These are phyloP conservation scores for Seriola rivoliana DNA, from an alignment of 2,113 vertebrate species.

Conservation along the genomic window DNA sequence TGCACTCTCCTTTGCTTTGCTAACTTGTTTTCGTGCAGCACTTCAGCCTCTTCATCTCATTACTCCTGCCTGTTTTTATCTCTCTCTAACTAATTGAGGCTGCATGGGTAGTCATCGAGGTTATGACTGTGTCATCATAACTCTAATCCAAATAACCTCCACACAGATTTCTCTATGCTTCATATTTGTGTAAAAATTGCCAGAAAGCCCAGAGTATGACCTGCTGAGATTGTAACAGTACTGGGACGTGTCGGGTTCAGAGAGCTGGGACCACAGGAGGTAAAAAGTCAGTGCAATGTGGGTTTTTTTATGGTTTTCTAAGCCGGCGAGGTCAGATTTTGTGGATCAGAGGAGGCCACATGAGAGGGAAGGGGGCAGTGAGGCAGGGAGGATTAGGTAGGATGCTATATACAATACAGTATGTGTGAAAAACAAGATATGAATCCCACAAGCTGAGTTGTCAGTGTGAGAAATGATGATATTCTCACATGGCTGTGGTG, in stretches of 20 bases:
- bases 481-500: constrained; percentile 20
- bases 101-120: background rate
- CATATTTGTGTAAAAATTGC: background rate
- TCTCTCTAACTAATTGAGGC: constrained; percentile 9
- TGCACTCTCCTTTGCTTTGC: constrained; percentile 15
- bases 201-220: background rate
- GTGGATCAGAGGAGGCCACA: constrained; percentile 36
- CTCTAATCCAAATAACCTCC: constrained; percentile 13
- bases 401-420: constrained; percentile 37
- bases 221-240: constrained; percentile 16
- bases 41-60: constrained; percentile 30
- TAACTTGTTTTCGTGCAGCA: background rate
- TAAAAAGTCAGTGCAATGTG: constrained; percentile 21
- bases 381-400: constrained; percentile 43
- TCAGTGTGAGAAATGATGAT: constrained; percentile 33
- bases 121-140: constrained; percentile 18
- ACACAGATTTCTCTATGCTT: background rate
- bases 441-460: constrained; percentile 42
- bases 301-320: constrained; percentile 1
- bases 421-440: constrained; percentile 40
- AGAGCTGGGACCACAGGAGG: constrained; percentile 16
- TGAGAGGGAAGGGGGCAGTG: constrained; percentile 13
- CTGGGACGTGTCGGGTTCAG: constrained; percentile 27
- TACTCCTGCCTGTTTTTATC: constrained; percentile 31
- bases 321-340: constrained; percentile 43